Evolutionary conservation across 2,797 vertebrate genomes (phyloP), one percentile per base, ranked within the genome.

Genomic region (Sebastes trivittatus): DNA sequence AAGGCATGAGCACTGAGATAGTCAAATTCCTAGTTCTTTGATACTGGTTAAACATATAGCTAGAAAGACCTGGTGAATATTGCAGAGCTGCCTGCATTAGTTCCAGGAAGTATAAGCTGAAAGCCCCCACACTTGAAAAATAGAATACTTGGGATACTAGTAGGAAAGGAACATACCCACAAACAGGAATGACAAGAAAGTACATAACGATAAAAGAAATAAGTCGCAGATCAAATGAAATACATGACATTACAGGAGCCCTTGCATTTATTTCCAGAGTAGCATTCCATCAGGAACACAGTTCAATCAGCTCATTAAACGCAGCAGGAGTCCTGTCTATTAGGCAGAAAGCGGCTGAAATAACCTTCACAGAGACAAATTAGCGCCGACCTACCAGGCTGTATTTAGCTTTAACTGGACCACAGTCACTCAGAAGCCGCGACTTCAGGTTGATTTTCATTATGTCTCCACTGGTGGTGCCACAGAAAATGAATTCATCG

Each of bases 391-490:
- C 94, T 85, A 98, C 98, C 90, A 87, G 79, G 81, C 91, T 95
- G 87, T 96, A 96, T 78, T 95, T 97, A 7, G 91, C 77, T 88
- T 98, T 98, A 13, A 63, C 11, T 0, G 97, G 97, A 32, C 96
- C 96, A 4, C 58, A 96, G 74, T 90, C 84, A 77, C 70, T 94
- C 88, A 98, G 92, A 72, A 95, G 77, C 42, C 93, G 92, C 6
- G 76, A 95, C 75, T 85, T 95, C 27, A 96, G 87, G 83, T 95
- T 96, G 80, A 98, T 82, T 94, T 96, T 97, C 77, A 98, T 90
- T 62, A 98, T 86, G 88, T 98, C 98, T 34, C 98, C 97, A n/a
- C 93, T 98, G 16, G 96, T 95, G 5, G 97, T 98, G 65, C 98
- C 98, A 72, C 96, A 94, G 88, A 94, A 98, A 87, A 98, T 96